Base-by-base conservation (phyloP, 2,113 vertebrate species). In the Chamaea fasciata region DNA sequence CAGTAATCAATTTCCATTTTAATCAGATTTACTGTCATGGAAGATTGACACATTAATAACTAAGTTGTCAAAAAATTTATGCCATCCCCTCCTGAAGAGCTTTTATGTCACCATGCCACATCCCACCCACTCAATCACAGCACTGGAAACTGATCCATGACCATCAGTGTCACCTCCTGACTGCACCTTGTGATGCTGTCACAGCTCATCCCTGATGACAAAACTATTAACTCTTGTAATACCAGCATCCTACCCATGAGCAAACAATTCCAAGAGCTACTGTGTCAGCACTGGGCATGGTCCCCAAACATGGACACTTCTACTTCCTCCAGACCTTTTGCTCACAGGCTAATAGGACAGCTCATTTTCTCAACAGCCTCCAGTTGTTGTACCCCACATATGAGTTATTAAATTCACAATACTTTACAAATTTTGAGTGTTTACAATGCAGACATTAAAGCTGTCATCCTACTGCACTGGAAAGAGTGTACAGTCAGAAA, bases 351-450 rank as follows among this genome's bases (percentile, higher is more conserved):
- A 9, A 28, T n/a, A 86, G 30, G 69, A 41, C 10, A 76, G 5
- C 15, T 80, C 8, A 15, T 80, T 87, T 76, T 60, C 19, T 74
- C 68, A 69, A 10, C 0, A 0, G 7, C 7, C 37, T 81, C 31
- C 14, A 11, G 16, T 20, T 41, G 13, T 20, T 80, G 10, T 35
- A 56, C 1, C 4, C 4, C 11, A 28, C 0, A 0, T 7, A 4
- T 13, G 4, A 41, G 18, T 49, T 73, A 60, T 9, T 77, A 35
- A 52, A 19, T 26, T 62, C 68, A 80, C 19, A 49, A 8, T 18
- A 15, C 7, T 83, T 60, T 1, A 65, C 7, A 35, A 41, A 76
- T 62, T 53, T 47, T 31, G 60, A 33, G 19, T 27, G 30, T 5
- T 65, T 87, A 46, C 0, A 2, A 31, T 1, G 2, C 26, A 52